Base-by-base conservation (phyloP, 2,797 vertebrate genomes). In the Apogon talboti region DNA sequence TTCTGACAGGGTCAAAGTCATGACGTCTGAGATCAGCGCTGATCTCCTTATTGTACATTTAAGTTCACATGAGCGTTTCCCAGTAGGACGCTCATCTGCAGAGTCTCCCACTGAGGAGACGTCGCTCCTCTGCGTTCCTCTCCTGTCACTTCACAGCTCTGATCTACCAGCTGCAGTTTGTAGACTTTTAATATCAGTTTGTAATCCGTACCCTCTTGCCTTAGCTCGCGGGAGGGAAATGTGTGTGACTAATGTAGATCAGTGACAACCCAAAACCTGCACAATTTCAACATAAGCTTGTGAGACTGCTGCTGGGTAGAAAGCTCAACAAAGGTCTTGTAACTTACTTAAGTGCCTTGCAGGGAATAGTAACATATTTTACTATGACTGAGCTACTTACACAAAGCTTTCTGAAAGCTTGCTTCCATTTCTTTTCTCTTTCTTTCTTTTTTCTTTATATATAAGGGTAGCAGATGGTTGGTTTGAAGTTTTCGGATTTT, bases 331-430 rank as follows among this genome's bases (percentile, higher is more conserved):
- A 71, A 57, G 50, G 51, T 24, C 11, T 55, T 30, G 58, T 79
- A 76, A 52, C 61, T 78, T 69, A 81, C 37, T 53, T 65, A 91
- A 91, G 91, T 92, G 91, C 91, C 91, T 92, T 55, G 51, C 42
- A 19, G 75, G 62, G 53, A 73, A 68, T 66, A 72, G 70, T 75
- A 61, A 74, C 0, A 6, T 66, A 41, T 66, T 74, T 64, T 78
- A 79, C 60, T 72, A 58, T 44, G 57, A 79, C 72, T 63, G 52
- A 85, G 50, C 59, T 82, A 59, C 64, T 73, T 63, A 73, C 71
- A 51, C 50, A 58, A 54, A 83, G 65, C 65, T 59, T 52, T 78
- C 41, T 68, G 45, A n/a, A 62, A 69, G 71, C 71, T 80, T 64
- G 58, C 58, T 78, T 75, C 68, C 60, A 53, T 83, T 84, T 77